These are phyloP conservation scores for Sciurus carolinensis DNA, from an alignment of 2,797 vertebrate genomes.

Conservation along the genomic window DNA sequence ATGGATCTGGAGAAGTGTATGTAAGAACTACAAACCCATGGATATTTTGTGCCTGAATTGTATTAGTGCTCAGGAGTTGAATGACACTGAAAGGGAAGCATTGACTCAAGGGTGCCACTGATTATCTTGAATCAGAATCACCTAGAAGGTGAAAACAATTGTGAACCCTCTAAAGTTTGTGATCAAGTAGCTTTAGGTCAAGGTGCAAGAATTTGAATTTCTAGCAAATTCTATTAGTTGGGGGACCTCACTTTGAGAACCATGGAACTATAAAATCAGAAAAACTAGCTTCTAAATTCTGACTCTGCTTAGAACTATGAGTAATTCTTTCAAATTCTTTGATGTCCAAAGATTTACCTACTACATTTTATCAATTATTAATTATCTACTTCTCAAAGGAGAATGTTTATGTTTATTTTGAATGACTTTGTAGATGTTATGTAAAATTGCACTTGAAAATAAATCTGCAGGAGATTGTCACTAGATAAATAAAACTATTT, in stretches of 20 bases:
- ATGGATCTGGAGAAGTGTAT: neutral
- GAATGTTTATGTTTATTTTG: neutral
- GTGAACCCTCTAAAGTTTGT: neutral
- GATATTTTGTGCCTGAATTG: neutral
- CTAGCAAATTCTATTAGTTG: neutral
- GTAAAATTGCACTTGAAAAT: constrained; percentile 31
- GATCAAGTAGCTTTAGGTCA: neutral
- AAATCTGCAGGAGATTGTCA: neutral
- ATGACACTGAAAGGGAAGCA: neutral
- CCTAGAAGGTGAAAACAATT: neutral
- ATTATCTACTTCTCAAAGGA: neutral
- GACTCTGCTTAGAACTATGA: neutral
- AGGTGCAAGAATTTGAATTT: neutral
- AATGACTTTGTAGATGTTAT: neutral
- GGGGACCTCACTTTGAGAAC: neutral
- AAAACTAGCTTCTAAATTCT: neutral
- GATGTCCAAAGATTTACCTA: neutral
- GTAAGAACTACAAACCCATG: neutral
- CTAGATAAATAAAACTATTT: constrained; percentile 4
- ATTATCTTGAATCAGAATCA: constrained; percentile 2
- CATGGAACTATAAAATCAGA: neutral
- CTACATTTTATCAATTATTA: neutral
- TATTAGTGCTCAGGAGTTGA: neutral
- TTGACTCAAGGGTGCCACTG: neutral
- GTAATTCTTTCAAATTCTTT: neutral